phyloP scores from a whole-genome alignment of 1,140 invertebrate genomes.

The Neotoxoptera formosana region DNA sequence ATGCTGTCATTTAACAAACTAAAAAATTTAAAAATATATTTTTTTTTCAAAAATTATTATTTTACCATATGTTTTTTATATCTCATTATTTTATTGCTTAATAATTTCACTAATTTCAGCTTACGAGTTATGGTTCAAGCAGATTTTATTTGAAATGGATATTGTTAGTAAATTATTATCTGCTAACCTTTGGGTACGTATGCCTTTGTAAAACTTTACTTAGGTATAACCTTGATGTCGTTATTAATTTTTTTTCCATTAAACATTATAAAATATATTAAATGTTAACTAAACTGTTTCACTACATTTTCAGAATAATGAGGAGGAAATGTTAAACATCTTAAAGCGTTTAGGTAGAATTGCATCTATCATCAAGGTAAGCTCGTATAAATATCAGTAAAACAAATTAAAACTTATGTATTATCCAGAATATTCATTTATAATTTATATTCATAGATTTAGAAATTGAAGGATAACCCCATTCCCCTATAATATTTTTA shows the following conservation, averaged over 20 bases:
- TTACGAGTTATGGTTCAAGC: slow-evolving; percentile 99
- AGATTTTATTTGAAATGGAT: slow-evolving; percentile 97
- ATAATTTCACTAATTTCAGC: slow-evolving; percentile 69
- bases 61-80: not conserved
- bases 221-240: not conserved
- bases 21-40: not conserved
- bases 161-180: slow-evolving; percentile 83
- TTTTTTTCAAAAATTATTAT: not conserved
- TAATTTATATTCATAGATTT: not conserved
- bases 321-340: slow-evolving; percentile 84
- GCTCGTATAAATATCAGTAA: slow-evolving; percentile 41
- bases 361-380: slow-evolving; percentile 93
- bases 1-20: not conserved
- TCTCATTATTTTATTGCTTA: slow-evolving; percentile 30
- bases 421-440: not conserved
- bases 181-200: slow-evolving; percentile 48
- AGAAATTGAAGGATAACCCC: not conserved
- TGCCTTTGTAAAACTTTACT: not conserved
- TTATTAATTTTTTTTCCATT: not conserved
- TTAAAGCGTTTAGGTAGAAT: slow-evolving; percentile 90
- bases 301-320: slow-evolving; percentile 58
- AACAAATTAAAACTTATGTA: not conserved
- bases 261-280: not conserved
- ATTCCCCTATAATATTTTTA: not conserved
- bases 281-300: not conserved